Base-by-base conservation (phyloP, 2,797 vertebrate species). In the Euphonia xanthogaster region DNA sequence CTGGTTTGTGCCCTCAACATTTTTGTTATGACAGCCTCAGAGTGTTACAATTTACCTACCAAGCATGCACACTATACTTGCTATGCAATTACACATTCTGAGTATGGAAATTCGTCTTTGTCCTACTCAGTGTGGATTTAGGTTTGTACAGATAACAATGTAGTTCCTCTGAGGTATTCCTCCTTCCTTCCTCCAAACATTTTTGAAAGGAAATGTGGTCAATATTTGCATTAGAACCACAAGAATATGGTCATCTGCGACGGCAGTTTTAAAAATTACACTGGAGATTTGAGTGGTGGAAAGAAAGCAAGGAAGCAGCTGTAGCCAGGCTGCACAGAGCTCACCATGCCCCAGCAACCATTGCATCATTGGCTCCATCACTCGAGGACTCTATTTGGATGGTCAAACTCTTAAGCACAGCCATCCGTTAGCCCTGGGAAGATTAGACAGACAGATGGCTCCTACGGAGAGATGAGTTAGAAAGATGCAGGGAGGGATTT, bases 381-480 rank as follows among this genome's bases (percentile, higher is more conserved):
- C 81, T 72, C 62, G 54, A 87, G 51, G 54, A 72, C 81, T 92
- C 78, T 90, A 6, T 71, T 16, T 87, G 87, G 85, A 91, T 93
- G 84, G 92, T 73, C 92, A 96, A 78, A 94, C 66, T 66, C 87
- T 42, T 93, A 68, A 85, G 91, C 82, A 95, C 47, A 94, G 79
- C 62, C 76, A 86, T 66, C 78, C 73, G 0, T 72, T 92, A 86
- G 65, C 30, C 73, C 75, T 78, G 40, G 47, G 91, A 95, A 91
- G 94, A 94, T 88, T 17, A 88, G 81, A 96, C 81, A 96, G 93
- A 85, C 96, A 96, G 92, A 96, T 91, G 88, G 93, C 77, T 94
- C 82, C 77, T 33, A 93, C 54, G 60, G 85, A 81, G 86, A 94
- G 17, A 60, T 33, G 66, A 92, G 94, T 96, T 94, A 91, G 62